Base-by-base conservation (phyloP, 2,888 invertebrate genomes). In the Spodoptera exigua region DNA sequence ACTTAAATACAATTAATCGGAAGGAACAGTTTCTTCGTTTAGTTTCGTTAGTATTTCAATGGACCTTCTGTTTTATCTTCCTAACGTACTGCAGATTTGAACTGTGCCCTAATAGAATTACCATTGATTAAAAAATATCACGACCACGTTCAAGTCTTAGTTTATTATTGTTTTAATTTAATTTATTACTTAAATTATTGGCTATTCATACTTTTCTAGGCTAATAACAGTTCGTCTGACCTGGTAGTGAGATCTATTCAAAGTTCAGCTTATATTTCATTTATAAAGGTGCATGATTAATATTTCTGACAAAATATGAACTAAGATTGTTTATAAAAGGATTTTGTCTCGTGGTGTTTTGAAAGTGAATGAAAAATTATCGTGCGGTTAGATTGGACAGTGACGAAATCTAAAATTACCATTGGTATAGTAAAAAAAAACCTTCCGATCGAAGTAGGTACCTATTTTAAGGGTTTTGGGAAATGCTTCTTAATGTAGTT, bases 91-190 rank as follows among this genome's bases (percentile, higher is more conserved):
- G 12, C 32, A 35, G n/a, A 14, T 27, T 63, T 75, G 72, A 75
- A 75, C 76, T 70, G 59, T 73, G 70, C 58, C 68, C 76, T 67
- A 66, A 64, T 53, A 71, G 58, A 60, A 71, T 62, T 65, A 71
- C 52, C 45, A 66, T 63, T 70, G 58, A 73, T 77, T 77, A 76
- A 70, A 78, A 78, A 76, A 62, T 66, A 76, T 73, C 73, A 73
- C 76, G 73, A 73, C 40, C 60, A 35, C 61, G 62, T 73, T 44
- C 53, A 51, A 40, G 43, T 39, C 59, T 43, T 55, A 54, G 41
- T 65, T 65, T 71, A 61, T 65, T 74, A 65, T 77, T 70, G 70
- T 61, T 56, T 61, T 62, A 59, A 61, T 67, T 70, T 72, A 72
- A 70, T 67, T 65, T 63, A 68, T 72, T 61, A 55, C 46, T 45